phyloP scores from a whole-genome alignment of 2,888 invertebrate species.

The Agrilus cyanescens region DNA sequence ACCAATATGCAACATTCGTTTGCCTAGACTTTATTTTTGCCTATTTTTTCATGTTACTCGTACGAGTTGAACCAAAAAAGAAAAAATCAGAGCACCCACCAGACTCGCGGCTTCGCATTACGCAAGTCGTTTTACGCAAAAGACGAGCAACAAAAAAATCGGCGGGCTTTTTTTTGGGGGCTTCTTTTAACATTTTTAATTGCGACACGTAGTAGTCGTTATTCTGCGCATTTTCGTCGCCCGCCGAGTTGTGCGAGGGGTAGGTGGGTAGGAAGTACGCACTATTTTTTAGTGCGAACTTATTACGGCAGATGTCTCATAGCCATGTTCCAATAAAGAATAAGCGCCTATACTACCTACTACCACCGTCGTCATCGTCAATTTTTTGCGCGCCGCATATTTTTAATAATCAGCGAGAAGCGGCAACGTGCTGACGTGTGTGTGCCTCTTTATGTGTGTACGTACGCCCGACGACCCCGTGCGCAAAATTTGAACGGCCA shows the following conservation, averaged over 20 bases:
- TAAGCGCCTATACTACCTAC: constrained; percentile 21
- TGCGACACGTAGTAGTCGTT: constrained; percentile 42
- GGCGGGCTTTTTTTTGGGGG: constrained; percentile 25
- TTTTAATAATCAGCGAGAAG: constrained; percentile 35
- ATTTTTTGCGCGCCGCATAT: constrained; percentile 37
- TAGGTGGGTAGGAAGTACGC: constrained; percentile 43
- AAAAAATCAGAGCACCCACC: constrained; percentile 34
- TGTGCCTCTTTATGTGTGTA: constrained; percentile 17
- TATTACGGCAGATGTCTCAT: constrained; percentile 55
- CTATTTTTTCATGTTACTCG: constrained; percentile 9
- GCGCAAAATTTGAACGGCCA: constrained; percentile 8
- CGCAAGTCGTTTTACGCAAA: constrained; percentile 2
- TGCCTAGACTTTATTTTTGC: constrained; percentile 29
- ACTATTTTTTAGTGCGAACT: constrained; percentile 53
- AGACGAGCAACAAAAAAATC: constrained; percentile 21
- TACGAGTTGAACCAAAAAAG: constrained; percentile 2
- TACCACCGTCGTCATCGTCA: constrained; percentile 29
- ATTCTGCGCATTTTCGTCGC: constrained; percentile 48
- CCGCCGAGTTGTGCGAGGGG: constrained; percentile 23
- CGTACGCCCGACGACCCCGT: constrained; percentile 10
- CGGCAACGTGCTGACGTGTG: constrained; percentile 30
- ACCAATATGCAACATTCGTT: constrained; percentile 57
- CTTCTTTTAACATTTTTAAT: constrained; percentile 44
- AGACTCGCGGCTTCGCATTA: constrained; percentile 43
- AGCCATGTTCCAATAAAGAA: constrained; percentile 41